Evolutionary conservation across 2,888 invertebrate species (phyloP), one percentile per base, ranked within the genome.

Genomic region (Acronicta aceris): DNA sequence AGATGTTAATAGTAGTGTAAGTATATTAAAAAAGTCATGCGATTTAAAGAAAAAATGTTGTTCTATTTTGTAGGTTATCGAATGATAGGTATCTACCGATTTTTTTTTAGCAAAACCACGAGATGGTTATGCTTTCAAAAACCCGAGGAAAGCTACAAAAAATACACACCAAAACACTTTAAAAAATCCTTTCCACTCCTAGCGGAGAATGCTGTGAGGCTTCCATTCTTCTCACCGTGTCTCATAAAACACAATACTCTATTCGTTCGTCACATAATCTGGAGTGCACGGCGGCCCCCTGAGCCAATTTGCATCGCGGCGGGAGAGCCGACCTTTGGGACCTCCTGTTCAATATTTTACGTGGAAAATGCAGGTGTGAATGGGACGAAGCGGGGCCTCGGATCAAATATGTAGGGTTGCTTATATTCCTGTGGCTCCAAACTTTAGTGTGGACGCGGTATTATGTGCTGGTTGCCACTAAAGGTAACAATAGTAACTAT

Each of bases 301-400:
- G 79, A 79, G 81, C 80, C 85, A 84, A 86, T 86, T 85, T 86
- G 83, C 83, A 84, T 81, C 74, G 77, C 65, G 69, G 74, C 77
- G 76, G 70, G 80, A 74, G 77, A 54, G 56, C 25, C 65, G 65
- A 59, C 76, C 79, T 71, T 52, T 48, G 80, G 74, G 81, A 69
- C 70, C 69, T 69, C 75, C 38, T 73, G 74, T 61, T 84, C 83
- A 78, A 85, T 85, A 84, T 82, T 83, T 84, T 82, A 84, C 83
- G 79, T 77, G 78, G 69, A 59, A 60, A 66, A 67, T 76, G 74
- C 80, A 82, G 79, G 81, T 81, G 82, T 71, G 73, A 73, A 78
- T 62, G 48, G 71, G 65, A 65, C 52, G 48, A 59, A 65, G 51
- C 65, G 62, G 53, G 61, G 63, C 61, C 61, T 71, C 53, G 55